Conservation (phyloP, 2,797 vertebrate species). For the Macrochelys suwanniensis region DNA sequence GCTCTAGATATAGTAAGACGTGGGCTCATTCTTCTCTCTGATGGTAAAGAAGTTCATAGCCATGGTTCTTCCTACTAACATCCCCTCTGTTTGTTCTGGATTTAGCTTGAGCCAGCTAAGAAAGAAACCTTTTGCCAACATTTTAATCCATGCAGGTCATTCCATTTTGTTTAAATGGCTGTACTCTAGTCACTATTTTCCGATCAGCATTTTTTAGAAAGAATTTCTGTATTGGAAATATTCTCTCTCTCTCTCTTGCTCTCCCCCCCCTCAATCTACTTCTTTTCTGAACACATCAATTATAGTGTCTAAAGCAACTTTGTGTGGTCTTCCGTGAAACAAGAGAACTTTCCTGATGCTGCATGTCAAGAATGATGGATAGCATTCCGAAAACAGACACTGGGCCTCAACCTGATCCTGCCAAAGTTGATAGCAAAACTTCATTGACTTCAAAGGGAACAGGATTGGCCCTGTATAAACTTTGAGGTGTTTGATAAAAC, state of each 20-base stretch:
- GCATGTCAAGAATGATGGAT: not conserved
- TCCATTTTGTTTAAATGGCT: not conserved
- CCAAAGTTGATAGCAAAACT: constrained; percentile 20
- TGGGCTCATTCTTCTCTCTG: not conserved
- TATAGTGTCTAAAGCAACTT: not conserved
- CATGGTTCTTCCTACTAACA: not conserved
- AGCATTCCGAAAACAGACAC: not conserved
- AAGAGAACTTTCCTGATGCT: not conserved
- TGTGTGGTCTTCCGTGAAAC: not conserved
- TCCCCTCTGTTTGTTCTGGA: not conserved
- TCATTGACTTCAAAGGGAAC: not conserved
- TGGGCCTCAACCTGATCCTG: not conserved
- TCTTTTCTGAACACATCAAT: not conserved
- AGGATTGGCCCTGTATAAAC: not conserved
- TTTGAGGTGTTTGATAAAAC: not conserved
- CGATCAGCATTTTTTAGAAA: not conserved
- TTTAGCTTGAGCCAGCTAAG: not conserved
- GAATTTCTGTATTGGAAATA: not conserved
- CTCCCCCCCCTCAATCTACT: not conserved
- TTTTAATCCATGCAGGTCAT: not conserved
- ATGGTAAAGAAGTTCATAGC: not conserved
- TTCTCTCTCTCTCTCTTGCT: not conserved
- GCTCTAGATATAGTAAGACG: not conserved
- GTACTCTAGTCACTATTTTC: not conserved
- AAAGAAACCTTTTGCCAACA: not conserved